Evolutionary conservation across 2,797 vertebrate species (phyloP), one percentile per base, ranked within the genome.

Genomic region (Acanthornis magna): DNA sequence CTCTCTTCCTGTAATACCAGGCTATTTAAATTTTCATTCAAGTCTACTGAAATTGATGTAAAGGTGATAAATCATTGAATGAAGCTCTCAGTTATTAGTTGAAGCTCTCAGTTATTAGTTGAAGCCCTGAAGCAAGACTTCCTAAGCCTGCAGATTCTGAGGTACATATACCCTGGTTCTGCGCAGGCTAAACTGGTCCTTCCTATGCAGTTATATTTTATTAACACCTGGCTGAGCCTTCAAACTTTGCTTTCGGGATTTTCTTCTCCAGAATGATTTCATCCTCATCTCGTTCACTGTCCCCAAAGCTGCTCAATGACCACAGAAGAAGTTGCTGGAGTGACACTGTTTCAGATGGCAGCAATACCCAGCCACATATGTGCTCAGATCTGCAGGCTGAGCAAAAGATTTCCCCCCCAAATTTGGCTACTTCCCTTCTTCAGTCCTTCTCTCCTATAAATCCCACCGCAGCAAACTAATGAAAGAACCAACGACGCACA

Each of bases 21-120:
- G 12, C 74, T 92, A 15, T 43, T 91, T 77, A 80, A 50, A 34
- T 77, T 90, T 91, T 91, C 9, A 10, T 84, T 74, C 47, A 61
- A 16, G 19, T 57, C 38, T 54, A n/a, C 50, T 65, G 54, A 84
- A 90, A 68, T 68, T 74, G 58, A 23, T 70, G 18, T 54, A 54
- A 43, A 86, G 14, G 43, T 76, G 50, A 82, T 86, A 80, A 83
- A 72, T 70, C 40, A 72, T 72, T 54, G 42, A 60, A 34, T 72
- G 42, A 85, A 80, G 32, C 9, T 77, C 61, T 72, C 18, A 38
- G 25, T 66, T 89, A 85, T 65, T 70, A 79, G 51, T 2, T 55
- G 30, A 66, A 40, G 40, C 36, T 36, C 36, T 36, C 36, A 36
- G 36, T 36, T 38, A 38, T 38, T 38, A 38, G 38, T 38, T 38